Conservation (phyloP, 1,140 invertebrate genomes). For the Parasteatoda tepidariorum region DNA sequence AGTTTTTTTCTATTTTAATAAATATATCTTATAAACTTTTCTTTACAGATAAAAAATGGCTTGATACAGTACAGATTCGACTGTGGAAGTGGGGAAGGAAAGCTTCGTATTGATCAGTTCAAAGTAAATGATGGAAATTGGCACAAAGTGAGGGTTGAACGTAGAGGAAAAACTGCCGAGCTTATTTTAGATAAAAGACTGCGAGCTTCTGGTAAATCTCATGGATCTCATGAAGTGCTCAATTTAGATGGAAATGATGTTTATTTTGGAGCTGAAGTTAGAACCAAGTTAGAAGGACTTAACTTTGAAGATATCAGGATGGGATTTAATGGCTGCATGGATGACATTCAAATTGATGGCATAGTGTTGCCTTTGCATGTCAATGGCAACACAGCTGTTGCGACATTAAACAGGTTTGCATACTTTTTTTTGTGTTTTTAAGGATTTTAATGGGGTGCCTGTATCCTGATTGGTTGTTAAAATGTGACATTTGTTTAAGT, state of each 20-base stretch:
- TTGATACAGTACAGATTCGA: constrained; percentile 89
- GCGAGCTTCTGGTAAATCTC: constrained; percentile 81
- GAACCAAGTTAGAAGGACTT: constrained; percentile 76
- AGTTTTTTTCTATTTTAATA: too few species aligned
- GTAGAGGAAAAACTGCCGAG: constrained; percentile 81
- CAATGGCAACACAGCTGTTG: constrained; percentile 73
- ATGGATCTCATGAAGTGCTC: constrained; percentile 83
- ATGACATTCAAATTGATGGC: constrained; percentile 84
- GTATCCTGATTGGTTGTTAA: too few species aligned
- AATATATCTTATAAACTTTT: too few species aligned
- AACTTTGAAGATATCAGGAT: constrained; percentile 79
- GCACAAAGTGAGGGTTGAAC: constrained; percentile 86
- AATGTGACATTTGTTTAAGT: too few species aligned
- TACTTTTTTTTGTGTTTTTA: neutral
- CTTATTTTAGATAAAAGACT: constrained; percentile 83
- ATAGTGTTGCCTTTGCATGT: constrained; percentile 81
- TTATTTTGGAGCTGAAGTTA: constrained; percentile 86
- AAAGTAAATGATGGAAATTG: constrained; percentile 88
- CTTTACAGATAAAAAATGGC: constrained; percentile 78
- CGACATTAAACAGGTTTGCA: constrained; percentile 69
- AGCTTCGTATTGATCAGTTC: constrained; percentile 79
- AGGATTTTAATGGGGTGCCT: too few species aligned
- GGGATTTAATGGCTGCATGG: constrained; percentile 90
- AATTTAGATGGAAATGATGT: constrained; percentile 87
- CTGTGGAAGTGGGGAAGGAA: constrained; percentile 90